A percentile compares a stretch with the other conserved stretches of the same genome.
phyloP scores from a whole-genome alignment of 2,888 invertebrate species.

The Mactromeris polynyma region DNA sequence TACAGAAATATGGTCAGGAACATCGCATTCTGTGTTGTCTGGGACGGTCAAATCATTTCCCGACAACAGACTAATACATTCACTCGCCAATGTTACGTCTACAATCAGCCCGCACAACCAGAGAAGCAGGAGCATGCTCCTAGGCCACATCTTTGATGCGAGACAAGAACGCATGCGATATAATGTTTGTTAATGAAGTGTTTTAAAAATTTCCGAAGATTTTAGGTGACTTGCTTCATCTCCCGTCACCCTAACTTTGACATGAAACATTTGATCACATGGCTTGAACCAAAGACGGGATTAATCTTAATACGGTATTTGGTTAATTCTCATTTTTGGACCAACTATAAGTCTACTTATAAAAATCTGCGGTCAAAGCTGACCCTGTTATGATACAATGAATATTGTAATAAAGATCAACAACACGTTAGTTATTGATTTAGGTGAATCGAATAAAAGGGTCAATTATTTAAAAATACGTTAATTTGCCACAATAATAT shows the following conservation, averaged over 20 bases:
- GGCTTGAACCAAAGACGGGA: background rate
- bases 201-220: conserved; percentile 3
- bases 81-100: conserved; percentile 24
- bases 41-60: conserved; percentile 34
- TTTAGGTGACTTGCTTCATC: conserved; percentile 17
- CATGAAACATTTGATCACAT: background rate
- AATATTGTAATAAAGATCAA: background rate
- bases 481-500: background rate
- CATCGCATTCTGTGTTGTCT: conserved; percentile 28
- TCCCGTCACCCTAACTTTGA: conserved; percentile 21
- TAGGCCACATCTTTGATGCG: background rate
- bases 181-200: background rate
- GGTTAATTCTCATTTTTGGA: conserved; percentile 3
- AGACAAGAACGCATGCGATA: background rate
- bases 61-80: conserved; percentile 25
- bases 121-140: conserved; percentile 22
- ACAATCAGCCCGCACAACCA: conserved; percentile 19
- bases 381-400: background rate
- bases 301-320: background rate
- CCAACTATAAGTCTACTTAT: background rate
- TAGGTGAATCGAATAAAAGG: background rate
- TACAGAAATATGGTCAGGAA: conserved; percentile 33
- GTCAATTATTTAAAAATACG: background rate
- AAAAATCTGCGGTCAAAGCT: background rate
- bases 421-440: background rate